Evolutionary conservation across 2,113 vertebrate species (phyloP).

Genomic region (Oreotrochilus melanogaster): DNA sequence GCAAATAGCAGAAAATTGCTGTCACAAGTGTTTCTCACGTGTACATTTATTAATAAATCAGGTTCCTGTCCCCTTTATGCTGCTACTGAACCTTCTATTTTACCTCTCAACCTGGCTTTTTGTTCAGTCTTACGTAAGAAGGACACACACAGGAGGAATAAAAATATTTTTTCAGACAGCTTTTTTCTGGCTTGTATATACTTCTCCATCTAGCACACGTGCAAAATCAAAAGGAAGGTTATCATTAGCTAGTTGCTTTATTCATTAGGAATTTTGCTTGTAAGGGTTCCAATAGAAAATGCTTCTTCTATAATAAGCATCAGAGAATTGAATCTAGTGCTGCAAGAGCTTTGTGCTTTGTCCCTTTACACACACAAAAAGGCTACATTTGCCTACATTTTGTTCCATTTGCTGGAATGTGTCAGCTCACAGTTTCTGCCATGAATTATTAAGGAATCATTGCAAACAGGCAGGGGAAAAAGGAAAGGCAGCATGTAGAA

Average conservation of each 20-base stretch:
- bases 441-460: conserved; percentile 56
- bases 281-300: neutral
- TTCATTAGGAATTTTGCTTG: conserved; percentile 15
- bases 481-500: conserved; percentile 9
- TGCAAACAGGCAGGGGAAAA: neutral
- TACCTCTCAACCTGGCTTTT: fast-evolving
- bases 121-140: neutral
- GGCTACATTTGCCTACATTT: conserved; percentile 14
- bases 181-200: neutral
- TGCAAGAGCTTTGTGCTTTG: neutral
- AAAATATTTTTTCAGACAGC: neutral
- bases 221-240: neutral
- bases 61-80: neutral
- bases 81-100: neutral
- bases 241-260: neutral
- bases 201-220: neutral
- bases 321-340: neutral
- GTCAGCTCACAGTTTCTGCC: neutral
- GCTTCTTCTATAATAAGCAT: neutral
- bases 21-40: neutral
- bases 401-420: neutral
- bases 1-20: neutral
- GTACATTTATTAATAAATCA: neutral
- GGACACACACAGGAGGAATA: neutral
- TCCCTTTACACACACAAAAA: neutral